phyloP scores from a whole-genome alignment of 2,113 vertebrate species.

The Heptranchias perlo region DNA sequence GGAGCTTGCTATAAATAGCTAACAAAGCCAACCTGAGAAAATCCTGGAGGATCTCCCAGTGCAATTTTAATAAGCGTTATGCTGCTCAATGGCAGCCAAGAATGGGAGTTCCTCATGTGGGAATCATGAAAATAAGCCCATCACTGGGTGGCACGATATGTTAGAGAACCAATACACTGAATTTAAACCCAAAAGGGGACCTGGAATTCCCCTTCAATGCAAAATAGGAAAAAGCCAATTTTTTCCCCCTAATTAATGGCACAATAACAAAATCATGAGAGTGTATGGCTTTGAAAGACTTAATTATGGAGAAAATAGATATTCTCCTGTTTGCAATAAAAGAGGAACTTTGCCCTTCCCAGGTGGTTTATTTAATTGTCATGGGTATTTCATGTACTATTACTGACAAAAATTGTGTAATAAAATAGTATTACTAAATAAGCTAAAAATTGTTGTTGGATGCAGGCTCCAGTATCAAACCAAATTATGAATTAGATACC shows the following conservation, averaged over 20 bases:
- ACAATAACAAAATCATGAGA: background rate
- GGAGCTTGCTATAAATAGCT: too few relatives aligned
- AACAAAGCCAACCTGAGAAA: too few relatives aligned
- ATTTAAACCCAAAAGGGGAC: background rate
- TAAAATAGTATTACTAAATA: background rate
- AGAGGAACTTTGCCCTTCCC: background rate
- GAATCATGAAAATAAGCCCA: too few relatives aligned
- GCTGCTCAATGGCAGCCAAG: too few relatives aligned
- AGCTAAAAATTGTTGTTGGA: background rate
- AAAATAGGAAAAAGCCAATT: background rate
- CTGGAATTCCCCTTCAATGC: background rate
- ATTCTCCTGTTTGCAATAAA: background rate
- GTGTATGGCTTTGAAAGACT: background rate
- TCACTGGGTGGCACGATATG: too few relatives aligned
- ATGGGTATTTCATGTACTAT: background rate
- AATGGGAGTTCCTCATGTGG: too few relatives aligned
- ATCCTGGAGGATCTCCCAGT: too few relatives aligned
- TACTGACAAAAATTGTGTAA: background rate
- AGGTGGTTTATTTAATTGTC: background rate
- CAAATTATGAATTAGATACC: background rate
- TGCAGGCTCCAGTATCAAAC: background rate
- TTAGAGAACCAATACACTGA: background rate
- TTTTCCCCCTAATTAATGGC: background rate
- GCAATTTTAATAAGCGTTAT: too few relatives aligned
- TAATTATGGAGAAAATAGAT: background rate